Conservation (phyloP, 1,140 invertebrate genomes). For the Leptopilina boulardi region DNA sequence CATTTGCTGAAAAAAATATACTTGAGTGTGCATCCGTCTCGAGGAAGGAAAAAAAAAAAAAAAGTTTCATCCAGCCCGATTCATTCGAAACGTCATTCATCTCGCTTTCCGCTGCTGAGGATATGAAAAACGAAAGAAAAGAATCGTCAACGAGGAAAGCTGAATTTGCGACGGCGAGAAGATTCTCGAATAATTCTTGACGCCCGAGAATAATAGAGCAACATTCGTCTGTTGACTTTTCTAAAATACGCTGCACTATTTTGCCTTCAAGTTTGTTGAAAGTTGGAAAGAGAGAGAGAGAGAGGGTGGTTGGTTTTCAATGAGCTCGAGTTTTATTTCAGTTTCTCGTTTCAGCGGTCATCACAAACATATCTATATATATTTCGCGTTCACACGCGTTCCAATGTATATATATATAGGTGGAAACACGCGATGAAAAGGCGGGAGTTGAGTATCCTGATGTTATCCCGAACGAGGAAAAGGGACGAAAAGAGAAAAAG, state of each 20-base stretch:
- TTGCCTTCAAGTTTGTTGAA: not conserved
- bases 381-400: constrained; percentile 55
- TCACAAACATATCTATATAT: constrained; percentile 38
- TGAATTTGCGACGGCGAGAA: constrained; percentile 7
- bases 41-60: constrained; percentile 32
- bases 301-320: not conserved
- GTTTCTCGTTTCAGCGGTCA: constrained; percentile 14
- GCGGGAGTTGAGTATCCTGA: constrained; percentile 52
- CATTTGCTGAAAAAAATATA: constrained; percentile 17
- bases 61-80: not conserved
- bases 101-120: constrained; percentile 22
- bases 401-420: constrained; percentile 40
- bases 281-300: not conserved
- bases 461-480: constrained; percentile 54
- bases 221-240: not conserved
- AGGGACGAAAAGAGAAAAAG: constrained; percentile 38
- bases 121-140: constrained; percentile 35
- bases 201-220: constrained; percentile 50
- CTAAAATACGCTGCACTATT: not conserved
- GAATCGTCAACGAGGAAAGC: constrained; percentile 23
- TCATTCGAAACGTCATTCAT: constrained; percentile 11
- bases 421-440: constrained; percentile 57
- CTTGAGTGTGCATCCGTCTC: not conserved
- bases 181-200: constrained; percentile 57
- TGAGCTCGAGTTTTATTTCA: constrained; percentile 8